Conservation (phyloP, 1,140 invertebrate species). For the Elymnias hypermnestra region DNA sequence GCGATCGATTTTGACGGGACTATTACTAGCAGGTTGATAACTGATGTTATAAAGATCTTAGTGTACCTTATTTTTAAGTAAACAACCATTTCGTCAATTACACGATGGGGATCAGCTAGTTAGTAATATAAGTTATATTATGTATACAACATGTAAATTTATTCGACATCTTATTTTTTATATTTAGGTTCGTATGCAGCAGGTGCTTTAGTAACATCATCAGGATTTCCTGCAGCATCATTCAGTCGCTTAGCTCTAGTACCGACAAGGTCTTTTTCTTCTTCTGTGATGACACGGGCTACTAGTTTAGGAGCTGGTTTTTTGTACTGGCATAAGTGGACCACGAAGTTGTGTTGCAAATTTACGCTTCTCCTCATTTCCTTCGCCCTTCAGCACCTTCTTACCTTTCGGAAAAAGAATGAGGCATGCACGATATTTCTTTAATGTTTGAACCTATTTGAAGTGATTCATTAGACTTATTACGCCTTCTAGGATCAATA, state of each 20-base stretch:
- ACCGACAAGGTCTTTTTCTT: slow-evolving; percentile 94
- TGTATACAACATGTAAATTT: no score
- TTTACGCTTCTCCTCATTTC: slow-evolving; percentile 94
- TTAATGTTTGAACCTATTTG: slow-evolving; percentile 96
- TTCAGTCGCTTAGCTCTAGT: slow-evolving; percentile 95
- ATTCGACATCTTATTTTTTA: slow-evolving; percentile 63
- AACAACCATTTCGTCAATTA: no score
- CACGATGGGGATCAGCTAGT: no score
- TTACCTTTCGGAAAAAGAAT: slow-evolving; percentile 98
- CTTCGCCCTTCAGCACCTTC: slow-evolving; percentile 95
- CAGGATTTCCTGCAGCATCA: slow-evolving; percentile 95
- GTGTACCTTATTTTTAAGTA: no score
- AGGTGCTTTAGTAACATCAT: slow-evolving; percentile 85
- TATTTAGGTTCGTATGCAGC: slow-evolving; percentile 66
- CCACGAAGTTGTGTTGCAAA: slow-evolving; percentile 91
- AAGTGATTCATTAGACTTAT: slow-evolving; percentile 95
- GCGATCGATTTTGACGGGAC: no score
- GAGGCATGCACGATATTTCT: slow-evolving; percentile 96
- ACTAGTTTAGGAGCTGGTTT: slow-evolving; percentile 83
- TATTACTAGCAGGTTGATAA: no score
- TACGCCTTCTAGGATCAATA: slow-evolving; percentile 95
- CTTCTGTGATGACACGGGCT: slow-evolving; percentile 90
- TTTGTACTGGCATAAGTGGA: slow-evolving; percentile 89
- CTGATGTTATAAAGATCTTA: no score
- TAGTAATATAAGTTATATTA: no score